These are phyloP conservation scores for Pollachius pollachius DNA, from an alignment of 2,113 vertebrate genomes.

Conservation along the genomic window DNA sequence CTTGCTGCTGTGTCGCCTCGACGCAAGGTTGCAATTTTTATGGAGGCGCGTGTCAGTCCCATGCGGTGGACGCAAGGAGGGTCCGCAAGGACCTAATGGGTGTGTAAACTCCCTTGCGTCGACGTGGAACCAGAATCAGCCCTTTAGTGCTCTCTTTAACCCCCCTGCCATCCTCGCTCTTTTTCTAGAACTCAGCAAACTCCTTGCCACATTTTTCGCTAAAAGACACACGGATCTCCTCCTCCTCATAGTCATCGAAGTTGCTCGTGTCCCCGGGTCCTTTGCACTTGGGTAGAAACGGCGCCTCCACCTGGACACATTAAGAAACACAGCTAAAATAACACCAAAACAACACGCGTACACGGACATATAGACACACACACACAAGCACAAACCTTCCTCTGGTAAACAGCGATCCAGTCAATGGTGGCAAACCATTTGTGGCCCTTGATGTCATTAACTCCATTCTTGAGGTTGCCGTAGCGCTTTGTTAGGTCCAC, in stretches of 20 bases:
- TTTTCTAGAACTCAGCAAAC: conserved; percentile 87
- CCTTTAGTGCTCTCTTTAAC: conserved; percentile 27
- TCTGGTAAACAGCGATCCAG: conserved; percentile 92
- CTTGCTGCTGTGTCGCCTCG: too few relatives aligned
- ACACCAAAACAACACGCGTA: not conserved
- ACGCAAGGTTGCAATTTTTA: too few relatives aligned
- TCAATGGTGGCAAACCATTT: conserved; percentile 92
- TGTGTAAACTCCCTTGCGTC: too few relatives aligned
- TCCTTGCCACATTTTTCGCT: conserved; percentile 91
- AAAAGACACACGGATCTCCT: conserved; percentile 88
- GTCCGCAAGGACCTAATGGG: too few relatives aligned
- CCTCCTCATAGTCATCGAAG: conserved; percentile 93
- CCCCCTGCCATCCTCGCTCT: conserved; percentile 33
- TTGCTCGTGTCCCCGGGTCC: conserved; percentile 92
- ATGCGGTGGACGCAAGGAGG: too few relatives aligned
- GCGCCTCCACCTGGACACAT: conserved; percentile 81
- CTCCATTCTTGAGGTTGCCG: conserved; percentile 90
- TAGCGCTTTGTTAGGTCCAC: conserved; percentile 92
- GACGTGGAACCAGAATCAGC: too few relatives aligned
- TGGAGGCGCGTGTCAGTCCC: too few relatives aligned
- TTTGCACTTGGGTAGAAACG: conserved; percentile 92
- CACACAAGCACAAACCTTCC: conserved; percentile 71
- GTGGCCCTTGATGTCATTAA: conserved; percentile 90
- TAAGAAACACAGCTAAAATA: conserved; percentile 1
- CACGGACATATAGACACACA: conserved; percentile 28